Percentiles rank a stretch among this genome's conserved stretches.
Conservation (phyloP, 1,140 invertebrate genomes). For the Cyclargus thomasi region DNA sequence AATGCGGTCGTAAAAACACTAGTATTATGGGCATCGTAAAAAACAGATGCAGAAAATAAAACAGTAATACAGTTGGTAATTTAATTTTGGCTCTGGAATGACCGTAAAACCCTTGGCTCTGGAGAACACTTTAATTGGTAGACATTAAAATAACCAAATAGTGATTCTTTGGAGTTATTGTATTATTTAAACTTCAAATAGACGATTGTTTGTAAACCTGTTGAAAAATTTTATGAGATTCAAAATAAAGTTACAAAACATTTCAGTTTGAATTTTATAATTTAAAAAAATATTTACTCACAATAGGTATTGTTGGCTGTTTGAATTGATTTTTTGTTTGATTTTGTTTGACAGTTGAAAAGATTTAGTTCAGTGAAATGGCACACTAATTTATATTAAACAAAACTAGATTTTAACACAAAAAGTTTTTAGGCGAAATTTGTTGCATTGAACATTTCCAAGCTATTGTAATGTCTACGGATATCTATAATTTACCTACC, state of each 20-base stretch:
- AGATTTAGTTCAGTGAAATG: too few species aligned
- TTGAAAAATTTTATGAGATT: not conserved
- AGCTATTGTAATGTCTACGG: too few species aligned
- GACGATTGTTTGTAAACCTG: not conserved
- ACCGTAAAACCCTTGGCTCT: not conserved
- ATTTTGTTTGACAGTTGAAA: too few species aligned
- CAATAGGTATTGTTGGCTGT: too few species aligned
- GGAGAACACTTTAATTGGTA: not conserved
- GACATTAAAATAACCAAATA: not conserved
- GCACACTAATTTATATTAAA: too few species aligned
- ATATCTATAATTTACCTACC: too few species aligned
- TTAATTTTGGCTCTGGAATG: constrained; percentile 5
- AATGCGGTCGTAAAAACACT: not conserved
- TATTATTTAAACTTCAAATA: not conserved
- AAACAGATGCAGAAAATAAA: constrained; percentile 9
- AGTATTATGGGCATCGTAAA: constrained; percentile 2
- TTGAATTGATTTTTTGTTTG: too few species aligned
- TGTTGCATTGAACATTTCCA: too few species aligned
- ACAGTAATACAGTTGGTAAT: constrained; percentile 2
- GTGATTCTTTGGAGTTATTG: not conserved
- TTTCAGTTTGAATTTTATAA: not conserved
- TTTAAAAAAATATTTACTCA: not conserved
- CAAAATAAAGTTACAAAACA: constrained; percentile 5
- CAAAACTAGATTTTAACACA: too few species aligned
- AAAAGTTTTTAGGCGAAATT: too few species aligned